Evolutionary conservation across 2,113 vertebrate genomes (phyloP).

Genomic region (Hippocampus barbouri): DNA sequence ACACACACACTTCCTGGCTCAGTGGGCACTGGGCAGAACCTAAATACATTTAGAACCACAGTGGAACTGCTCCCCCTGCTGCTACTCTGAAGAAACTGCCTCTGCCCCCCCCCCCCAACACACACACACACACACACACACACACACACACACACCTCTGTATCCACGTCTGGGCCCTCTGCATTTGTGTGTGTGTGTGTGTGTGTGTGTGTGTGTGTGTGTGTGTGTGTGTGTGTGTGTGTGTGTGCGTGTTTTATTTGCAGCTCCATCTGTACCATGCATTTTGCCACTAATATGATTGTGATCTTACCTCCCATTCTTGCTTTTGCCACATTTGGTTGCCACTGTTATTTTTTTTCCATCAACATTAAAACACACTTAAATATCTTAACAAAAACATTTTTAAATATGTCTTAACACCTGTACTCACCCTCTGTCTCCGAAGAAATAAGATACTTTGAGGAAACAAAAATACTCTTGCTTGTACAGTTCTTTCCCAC

Average conservation of each 20-base stretch:
- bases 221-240: background rate
- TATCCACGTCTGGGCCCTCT: slow-evolving; percentile 8
- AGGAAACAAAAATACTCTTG: no score
- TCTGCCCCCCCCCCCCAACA: slow-evolving; percentile 13
- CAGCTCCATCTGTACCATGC: slow-evolving; percentile 20
- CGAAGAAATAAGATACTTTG: no score
- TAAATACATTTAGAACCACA: slow-evolving; percentile 75
- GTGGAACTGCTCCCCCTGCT: slow-evolving; percentile 94
- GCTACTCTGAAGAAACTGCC: slow-evolving; percentile 76
- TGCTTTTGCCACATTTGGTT: slow-evolving; percentile 53
- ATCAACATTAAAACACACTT: no score
- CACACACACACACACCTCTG: slow-evolving; percentile 21
- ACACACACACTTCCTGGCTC: slow-evolving; percentile 9
- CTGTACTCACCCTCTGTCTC: no score
- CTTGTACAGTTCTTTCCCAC: no score
- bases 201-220: background rate
- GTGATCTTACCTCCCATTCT: slow-evolving; percentile 59
- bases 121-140: no score
- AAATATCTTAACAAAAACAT: no score
- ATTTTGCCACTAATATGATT: slow-evolving; percentile 55
- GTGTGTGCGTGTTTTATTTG: background rate
- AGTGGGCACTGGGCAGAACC: slow-evolving; percentile 37
- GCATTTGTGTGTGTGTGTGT: background rate
- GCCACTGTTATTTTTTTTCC: slow-evolving; percentile 30
- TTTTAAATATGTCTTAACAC: no score